Evolutionary conservation across 2,888 invertebrate genomes (phyloP), one percentile per base, ranked within the genome.

Genomic region (Digitonthophagus gazella): DNA sequence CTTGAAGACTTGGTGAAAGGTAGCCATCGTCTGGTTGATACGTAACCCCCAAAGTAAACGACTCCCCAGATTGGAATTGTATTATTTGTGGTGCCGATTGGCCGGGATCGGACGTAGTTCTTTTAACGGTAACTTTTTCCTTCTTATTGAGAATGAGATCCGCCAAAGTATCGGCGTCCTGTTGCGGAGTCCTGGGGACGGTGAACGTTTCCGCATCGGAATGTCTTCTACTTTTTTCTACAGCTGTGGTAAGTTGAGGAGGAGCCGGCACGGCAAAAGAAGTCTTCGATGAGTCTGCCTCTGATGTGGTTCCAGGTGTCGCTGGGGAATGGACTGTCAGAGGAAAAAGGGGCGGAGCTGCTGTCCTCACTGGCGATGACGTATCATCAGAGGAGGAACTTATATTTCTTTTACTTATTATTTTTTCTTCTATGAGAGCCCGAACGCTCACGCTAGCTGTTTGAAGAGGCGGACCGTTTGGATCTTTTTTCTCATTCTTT

Each of bases 361-460:
- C 15, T 14, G 70, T 67, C 15, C 71, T 63, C 5, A 84, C 81
- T 15, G 82, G 55, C 8, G 84, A 81, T 15, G 84, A 81, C n/a
- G 82, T 68, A 65, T 73, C 72, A 54, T 72, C 70, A 69, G 78
- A 75, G 8, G 72, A 66, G 75, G 71, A 80, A 80, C 86, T 89
- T 58, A 90, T 90, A 67, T 85, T 88, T 77, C 95, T 86, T 76
- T 95, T 93, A 80, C 93, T 95, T 75, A 95, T 96, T 74, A 96
- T 96, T 83, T 96, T 96, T 81, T 96, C 96, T 84, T 95, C 95
- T 75, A 96, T 96, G 61, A 96, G 86, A 6, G 96, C 95, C 70
- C 96, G 86, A 3, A 96, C 95, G 70, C 94, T 95, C 71, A 95
- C 92, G 74, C 95, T 95, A 3, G 95, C 95, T n/a, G 96, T 96